Evolutionary conservation across 2,888 invertebrate genomes (phyloP).

Genomic region (Geophilus truncorum): DNA sequence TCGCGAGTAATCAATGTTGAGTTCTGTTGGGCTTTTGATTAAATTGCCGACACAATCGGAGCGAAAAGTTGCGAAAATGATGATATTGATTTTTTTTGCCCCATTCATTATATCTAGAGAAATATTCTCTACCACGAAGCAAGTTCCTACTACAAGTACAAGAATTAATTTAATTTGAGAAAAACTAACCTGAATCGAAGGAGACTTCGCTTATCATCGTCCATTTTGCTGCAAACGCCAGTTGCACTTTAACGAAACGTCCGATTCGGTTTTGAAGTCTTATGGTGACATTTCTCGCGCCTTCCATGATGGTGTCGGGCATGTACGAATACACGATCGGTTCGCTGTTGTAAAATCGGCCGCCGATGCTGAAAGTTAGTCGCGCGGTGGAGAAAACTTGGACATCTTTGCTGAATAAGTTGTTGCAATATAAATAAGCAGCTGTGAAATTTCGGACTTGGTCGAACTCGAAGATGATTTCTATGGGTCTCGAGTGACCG

Average conservation of each 20-base stretch:
- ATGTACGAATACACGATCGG: conserved; percentile 67
- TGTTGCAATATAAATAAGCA: conserved; percentile 75
- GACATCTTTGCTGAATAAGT: conserved; percentile 77
- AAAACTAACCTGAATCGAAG: conserved; percentile 69
- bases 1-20: neutral
- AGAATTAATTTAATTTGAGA: neutral
- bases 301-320: conserved; percentile 73
- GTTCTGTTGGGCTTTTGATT: neutral
- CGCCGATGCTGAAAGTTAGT: conserved; percentile 75
- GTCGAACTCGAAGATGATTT: conserved; percentile 81
- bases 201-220: conserved; percentile 84
- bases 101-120: too few species aligned
- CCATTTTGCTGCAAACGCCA: conserved; percentile 77
- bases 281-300: conserved; percentile 73
- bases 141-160: neutral
- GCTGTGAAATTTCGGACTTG: conserved; percentile 77
- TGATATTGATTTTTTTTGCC: neutral
- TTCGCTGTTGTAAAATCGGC: conserved; percentile 68
- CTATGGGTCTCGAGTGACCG: conserved; percentile 57
- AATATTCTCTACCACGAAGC: too few species aligned
- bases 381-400: conserved; percentile 76
- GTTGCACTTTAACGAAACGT: conserved; percentile 68
- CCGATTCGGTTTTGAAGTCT: conserved; percentile 76
- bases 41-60: neutral
- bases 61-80: neutral